Percentiles rank a stretch among this genome's conserved stretches.
These are phyloP conservation scores for Spizella passerina DNA, from an alignment of 2,797 vertebrate genomes.

Conservation along the genomic window DNA sequence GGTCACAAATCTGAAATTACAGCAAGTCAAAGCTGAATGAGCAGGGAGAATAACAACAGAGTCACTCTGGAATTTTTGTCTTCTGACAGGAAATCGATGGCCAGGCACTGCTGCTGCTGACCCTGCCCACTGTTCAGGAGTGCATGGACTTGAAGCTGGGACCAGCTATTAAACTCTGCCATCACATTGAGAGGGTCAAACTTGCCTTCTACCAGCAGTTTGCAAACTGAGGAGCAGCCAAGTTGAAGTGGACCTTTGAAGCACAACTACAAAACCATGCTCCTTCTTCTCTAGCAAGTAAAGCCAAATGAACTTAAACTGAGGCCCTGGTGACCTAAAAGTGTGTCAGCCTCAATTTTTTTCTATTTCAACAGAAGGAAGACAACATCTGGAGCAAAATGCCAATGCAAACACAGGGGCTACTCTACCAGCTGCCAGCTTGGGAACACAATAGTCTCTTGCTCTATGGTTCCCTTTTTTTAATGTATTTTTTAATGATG, in stretches of 20 bases:
- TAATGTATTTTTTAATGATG: conserved; percentile 57
- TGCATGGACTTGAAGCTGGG: conserved; percentile 99
- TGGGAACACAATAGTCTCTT: conserved; percentile 59
- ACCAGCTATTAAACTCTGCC: conserved; percentile 96
- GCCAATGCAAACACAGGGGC: conserved; percentile 62
- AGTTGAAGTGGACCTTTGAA: conserved; percentile 68
- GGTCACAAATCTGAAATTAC: not conserved
- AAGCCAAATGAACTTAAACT: conserved; percentile 43
- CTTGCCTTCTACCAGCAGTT: conserved; percentile 99
- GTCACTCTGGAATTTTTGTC: conserved; percentile 37
- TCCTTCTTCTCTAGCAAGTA: conserved; percentile 42
- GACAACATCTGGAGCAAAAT: conserved; percentile 68
- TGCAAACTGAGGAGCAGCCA: conserved; percentile 83
- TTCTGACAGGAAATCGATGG: conserved; percentile 93
- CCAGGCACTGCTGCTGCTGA: conserved; percentile 94
- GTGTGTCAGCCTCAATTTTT: conserved; percentile 54
- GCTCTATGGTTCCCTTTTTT: conserved; percentile 66
- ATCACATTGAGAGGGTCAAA: conserved; percentile 98
- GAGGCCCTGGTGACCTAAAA: conserved; percentile 35
- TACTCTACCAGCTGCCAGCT: conserved; percentile 60
- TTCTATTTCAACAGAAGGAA: conserved; percentile 70
- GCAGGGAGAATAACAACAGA: not conserved
- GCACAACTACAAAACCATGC: conserved; percentile 72
- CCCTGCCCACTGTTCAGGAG: conserved; percentile 96
- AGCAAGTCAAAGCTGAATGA: not conserved